These are phyloP conservation scores for Ellobium chinense DNA, from an alignment of 2,888 invertebrate genomes.

Conservation along the genomic window DNA sequence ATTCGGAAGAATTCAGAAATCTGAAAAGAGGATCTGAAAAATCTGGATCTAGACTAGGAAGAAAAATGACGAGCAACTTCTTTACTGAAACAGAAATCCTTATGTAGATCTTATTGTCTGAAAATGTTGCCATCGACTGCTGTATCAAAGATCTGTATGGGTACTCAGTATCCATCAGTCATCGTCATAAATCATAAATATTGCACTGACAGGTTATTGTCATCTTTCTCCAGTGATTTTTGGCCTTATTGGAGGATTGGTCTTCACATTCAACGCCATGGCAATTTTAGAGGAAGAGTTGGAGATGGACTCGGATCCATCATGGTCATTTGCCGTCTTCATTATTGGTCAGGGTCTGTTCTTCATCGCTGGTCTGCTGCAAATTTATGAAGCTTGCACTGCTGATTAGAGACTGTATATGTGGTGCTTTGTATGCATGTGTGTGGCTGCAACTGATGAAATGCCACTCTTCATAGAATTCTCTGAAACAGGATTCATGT, in stretches of 20 bases:
- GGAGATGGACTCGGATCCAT: conserved; percentile 40
- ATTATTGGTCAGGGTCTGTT: conserved; percentile 26
- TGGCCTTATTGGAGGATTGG: conserved; percentile 30
- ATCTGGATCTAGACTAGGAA: no score
- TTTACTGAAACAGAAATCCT: no score
- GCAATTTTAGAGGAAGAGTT: conserved; percentile 25
- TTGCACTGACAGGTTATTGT: background rate
- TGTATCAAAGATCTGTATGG: no score
- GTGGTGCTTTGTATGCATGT: background rate
- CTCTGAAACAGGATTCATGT: no score
- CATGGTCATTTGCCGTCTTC: conserved; percentile 42
- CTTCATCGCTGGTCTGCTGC: conserved; percentile 15
- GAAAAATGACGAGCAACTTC: no score
- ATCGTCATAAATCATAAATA: no score
- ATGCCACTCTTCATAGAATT: no score
- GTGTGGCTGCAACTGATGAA: background rate
- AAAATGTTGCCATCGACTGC: no score
- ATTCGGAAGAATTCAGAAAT: no score
- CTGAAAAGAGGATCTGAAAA: no score
- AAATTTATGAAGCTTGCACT: conserved; percentile 33
- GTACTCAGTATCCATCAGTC: no score
- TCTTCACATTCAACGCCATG: conserved; percentile 35
- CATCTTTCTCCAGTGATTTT: conserved; percentile 29
- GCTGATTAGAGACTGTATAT: conserved; percentile 7
- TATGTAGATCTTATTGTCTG: no score